Conservation (phyloP, 2,888 invertebrate genomes). For the Synergus japonicus region DNA sequence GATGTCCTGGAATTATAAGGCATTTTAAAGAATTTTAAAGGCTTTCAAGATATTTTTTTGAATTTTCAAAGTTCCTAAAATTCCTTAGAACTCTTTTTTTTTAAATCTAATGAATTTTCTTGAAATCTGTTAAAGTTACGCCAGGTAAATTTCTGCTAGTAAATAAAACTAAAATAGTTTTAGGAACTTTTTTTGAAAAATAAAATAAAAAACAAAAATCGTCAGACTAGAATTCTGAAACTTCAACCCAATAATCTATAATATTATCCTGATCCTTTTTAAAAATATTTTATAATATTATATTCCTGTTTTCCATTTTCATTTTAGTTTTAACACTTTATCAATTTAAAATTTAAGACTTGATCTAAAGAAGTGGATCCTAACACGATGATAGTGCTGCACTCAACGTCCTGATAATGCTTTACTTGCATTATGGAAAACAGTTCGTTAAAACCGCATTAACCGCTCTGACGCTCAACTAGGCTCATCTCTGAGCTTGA, state of each 20-base stretch:
- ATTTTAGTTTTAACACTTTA: neutral
- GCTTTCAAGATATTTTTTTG: too few species aligned
- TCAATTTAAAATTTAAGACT: constrained; percentile 62
- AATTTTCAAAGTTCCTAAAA: too few species aligned
- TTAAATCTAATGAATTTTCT: too few species aligned
- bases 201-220: too few species aligned
- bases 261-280: neutral
- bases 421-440: constrained; percentile 71
- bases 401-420: constrained; percentile 62
- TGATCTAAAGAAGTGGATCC: constrained; percentile 33
- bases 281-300: neutral
- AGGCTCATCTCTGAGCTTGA: constrained; percentile 29
- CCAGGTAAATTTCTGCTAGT: too few species aligned
- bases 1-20: too few species aligned
- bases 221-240: too few species aligned
- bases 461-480: constrained; percentile 29
- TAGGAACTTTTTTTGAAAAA: too few species aligned
- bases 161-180: too few species aligned
- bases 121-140: too few species aligned
- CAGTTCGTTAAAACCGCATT: constrained; percentile 68
- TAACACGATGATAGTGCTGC: constrained; percentile 55
- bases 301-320: neutral
- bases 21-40: too few species aligned
- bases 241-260: neutral
- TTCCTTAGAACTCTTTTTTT: too few species aligned